Conservation (phyloP, 2,113 vertebrate species). For the Sphaerodactylus townsendi region DNA sequence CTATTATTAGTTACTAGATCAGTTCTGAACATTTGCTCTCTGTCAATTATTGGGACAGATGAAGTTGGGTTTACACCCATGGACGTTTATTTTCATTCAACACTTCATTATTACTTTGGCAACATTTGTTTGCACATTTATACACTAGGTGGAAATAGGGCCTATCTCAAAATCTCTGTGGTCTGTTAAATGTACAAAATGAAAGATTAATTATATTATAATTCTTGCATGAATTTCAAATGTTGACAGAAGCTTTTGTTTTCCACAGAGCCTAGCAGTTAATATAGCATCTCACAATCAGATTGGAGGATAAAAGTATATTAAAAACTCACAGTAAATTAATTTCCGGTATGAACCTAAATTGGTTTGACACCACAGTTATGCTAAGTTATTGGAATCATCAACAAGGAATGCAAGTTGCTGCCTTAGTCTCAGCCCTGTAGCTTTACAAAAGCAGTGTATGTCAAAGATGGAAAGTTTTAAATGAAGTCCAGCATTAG, state of each 20-base stretch:
- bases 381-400: conserved; percentile 49
- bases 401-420: conserved; percentile 53
- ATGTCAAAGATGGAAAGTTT: conserved; percentile 17
- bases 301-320: conserved; percentile 74
- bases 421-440: conserved; percentile 13
- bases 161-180: conserved; percentile 67
- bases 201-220: conserved; percentile 77
- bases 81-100: conserved; percentile 39
- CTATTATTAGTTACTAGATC: conserved; percentile 27
- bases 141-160: conserved; percentile 45
- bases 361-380: conserved; percentile 59
- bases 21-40: neutral
- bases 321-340: conserved; percentile 79
- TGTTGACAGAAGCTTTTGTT: conserved; percentile 60
- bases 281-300: conserved; percentile 73
- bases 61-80: conserved; percentile 30
- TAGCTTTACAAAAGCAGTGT: conserved; percentile 21
- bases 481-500: conserved; percentile 7
- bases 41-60: conserved; percentile 39
- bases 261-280: conserved; percentile 68
- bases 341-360: conserved; percentile 79
- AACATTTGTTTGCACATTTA: conserved; percentile 60
- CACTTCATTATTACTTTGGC: conserved; percentile 41
- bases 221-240: conserved; percentile 57
- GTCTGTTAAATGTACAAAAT: conserved; percentile 71